Percentiles rank a stretch among this genome's conserved stretches.
Evolutionary conservation across 2,113 vertebrate species (phyloP).

Genomic region (Muntiacus muntjak): DNA sequence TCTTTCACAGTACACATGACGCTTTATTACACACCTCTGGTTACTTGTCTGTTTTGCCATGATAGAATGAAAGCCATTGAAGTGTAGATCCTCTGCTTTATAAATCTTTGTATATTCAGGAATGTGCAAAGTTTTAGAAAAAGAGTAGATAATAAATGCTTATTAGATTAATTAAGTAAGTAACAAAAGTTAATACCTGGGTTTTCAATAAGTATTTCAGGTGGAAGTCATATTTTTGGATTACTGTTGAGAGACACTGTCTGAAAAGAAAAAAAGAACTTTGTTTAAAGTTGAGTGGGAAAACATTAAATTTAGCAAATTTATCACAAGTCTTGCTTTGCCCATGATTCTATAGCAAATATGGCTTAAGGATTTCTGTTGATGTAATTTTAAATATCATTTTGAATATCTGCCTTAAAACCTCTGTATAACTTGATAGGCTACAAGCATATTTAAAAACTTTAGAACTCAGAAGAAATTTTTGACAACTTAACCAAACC

Average conservation of each 20-base stretch:
- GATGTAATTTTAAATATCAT: not conserved
- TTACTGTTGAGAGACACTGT: slow-evolving; percentile 54
- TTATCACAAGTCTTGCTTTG: not conserved
- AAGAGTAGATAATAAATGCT: not conserved
- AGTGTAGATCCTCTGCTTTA: not conserved
- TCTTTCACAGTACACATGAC: not conserved
- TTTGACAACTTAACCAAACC: not conserved
- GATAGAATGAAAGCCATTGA: not conserved
- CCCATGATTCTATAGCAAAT: not conserved
- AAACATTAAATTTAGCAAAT: not conserved
- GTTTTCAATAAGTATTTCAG: slow-evolving; percentile 15
- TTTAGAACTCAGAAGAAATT: not conserved
- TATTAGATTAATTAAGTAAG: not conserved
- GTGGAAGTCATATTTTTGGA: slow-evolving; percentile 50
- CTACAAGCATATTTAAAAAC: not conserved
- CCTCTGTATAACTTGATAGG: not conserved
- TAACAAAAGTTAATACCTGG: slow-evolving; percentile 46
- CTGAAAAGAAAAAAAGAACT: slow-evolving; percentile 44
- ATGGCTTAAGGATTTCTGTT: not conserved
- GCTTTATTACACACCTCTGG: not conserved
- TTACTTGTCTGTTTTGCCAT: not conserved
- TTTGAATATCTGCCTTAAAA: not conserved
- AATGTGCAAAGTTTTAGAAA: not conserved
- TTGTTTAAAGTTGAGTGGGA: not conserved
- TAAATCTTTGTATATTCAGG: not conserved